A percentile compares a stretch with the other conserved stretches of the same genome.
Conservation (phyloP, 2,113 vertebrate genomes). For the Brienomyrus longianalis region DNA sequence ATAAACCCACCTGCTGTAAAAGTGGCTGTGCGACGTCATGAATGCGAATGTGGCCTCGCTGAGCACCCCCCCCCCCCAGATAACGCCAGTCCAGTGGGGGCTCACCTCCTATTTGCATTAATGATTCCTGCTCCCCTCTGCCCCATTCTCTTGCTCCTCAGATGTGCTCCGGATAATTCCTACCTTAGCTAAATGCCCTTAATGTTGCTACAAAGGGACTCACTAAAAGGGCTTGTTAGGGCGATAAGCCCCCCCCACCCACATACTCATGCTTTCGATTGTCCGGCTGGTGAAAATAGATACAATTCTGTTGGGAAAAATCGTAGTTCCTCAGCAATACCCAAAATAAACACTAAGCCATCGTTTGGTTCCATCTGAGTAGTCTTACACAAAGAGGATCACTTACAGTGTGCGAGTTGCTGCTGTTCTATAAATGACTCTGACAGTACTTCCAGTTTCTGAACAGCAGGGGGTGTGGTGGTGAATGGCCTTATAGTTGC, state of each 20-base stretch:
- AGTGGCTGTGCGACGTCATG: constrained; percentile 43
- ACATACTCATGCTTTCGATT: not conserved
- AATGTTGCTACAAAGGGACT: constrained; percentile 27
- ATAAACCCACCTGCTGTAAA: constrained; percentile 21
- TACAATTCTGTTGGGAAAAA: constrained; percentile 23
- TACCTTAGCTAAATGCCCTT: constrained; percentile 11
- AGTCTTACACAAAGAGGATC: not conserved
- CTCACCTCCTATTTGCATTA: constrained; percentile 50
- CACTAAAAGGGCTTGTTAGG: constrained; percentile 21
- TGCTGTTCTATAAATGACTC: not conserved
- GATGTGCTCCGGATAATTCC: constrained; percentile 17
- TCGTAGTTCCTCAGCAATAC: constrained; percentile 10
- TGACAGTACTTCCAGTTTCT: not conserved
- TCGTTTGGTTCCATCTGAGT: constrained; percentile 2
- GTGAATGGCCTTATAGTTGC: not conserved
- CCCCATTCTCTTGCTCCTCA: constrained; percentile 24
- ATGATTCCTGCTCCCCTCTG: constrained; percentile 42
- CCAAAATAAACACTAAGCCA: constrained; percentile 30
- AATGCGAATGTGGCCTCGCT: constrained; percentile 52
- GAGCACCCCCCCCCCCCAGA: constrained; percentile 44
- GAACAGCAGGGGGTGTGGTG: not conserved
- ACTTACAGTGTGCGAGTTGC: not conserved
- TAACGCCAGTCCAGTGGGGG: constrained; percentile 39
- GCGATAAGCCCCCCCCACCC: not conserved
- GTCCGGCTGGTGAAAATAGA: constrained; percentile 23